Base-by-base conservation (phyloP, 2,797 vertebrate genomes). In the Amniataba percoides region DNA sequence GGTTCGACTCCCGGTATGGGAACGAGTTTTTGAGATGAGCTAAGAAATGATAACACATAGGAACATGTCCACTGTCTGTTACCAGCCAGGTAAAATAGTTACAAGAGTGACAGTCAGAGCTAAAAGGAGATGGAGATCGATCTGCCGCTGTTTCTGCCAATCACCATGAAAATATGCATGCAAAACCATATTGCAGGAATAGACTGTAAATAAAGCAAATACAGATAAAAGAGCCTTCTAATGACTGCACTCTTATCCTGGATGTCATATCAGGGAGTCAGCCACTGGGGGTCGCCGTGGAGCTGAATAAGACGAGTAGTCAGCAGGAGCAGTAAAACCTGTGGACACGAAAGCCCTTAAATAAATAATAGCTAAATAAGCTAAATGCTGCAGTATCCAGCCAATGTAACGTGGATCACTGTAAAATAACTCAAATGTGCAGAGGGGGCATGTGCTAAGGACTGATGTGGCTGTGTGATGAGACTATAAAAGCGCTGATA, bases 1-100 rank as follows among this genome's bases (percentile, higher is more conserved):
- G 94, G 92, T 94, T 95, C 92, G 89, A 94, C 93, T 95, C 92
- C 93, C 91, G 93, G 93, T 94, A 94, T 95, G 94, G 94, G 93
- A 95, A 95, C 16, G 3, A 1, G 0, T 0, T 60, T 80, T 88
- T 63, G 2, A 40, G 31, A 0, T 16, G 14, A 48, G 8, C 19
- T n/a, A 9, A 16, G 0, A 18, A 9, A 3, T 1, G 1, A 10
- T 19, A 19, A 10, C 7, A 46, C 19, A 16, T 18, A 43, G 6
- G 10, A 0, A 19, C 1, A 36, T 8, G 34, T 3, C 3, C 27
- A 31, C 27, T 31, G 19, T 2, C 7, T 19, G 18, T 18, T 1
- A 18, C 2, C 46, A 31, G n/a, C n/a, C 27, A 31, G 27, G 27
- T 48, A 9, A 1, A 9, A 11, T 18, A 0, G 8, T 7, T 19